phyloP scores from a whole-genome alignment of 2,888 invertebrate genomes.

The Drosophila barbarae region DNA sequence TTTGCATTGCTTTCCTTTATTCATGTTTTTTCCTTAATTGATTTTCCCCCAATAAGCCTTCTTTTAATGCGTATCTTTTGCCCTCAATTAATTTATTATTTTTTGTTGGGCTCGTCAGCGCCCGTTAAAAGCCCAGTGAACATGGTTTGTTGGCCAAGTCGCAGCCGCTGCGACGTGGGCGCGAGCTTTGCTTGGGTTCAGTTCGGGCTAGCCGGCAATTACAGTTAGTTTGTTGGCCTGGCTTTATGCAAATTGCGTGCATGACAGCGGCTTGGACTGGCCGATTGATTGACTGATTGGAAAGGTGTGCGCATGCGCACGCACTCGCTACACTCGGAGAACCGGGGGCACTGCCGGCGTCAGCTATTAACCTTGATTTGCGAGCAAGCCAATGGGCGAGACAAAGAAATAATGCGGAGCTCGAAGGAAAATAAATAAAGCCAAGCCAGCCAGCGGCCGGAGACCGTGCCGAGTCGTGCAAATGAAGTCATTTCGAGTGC shows the following conservation, averaged over 20 bases:
- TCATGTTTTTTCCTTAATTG: not conserved
- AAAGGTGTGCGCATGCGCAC: slow-evolving; percentile 49
- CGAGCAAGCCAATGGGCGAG: slow-evolving; percentile 36
- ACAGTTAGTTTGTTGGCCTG: slow-evolving; percentile 30
- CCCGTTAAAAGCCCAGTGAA: slow-evolving; percentile 16
- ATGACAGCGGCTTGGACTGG: slow-evolving; percentile 34
- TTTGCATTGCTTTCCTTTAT: too few species aligned
- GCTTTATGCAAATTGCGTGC: slow-evolving; percentile 61
- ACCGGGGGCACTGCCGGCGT: slow-evolving; percentile 4
- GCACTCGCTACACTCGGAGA: slow-evolving; percentile 5
- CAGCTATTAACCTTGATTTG: slow-evolving; percentile 65
- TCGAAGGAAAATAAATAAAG: slow-evolving; percentile 25
- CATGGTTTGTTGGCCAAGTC: slow-evolving; percentile 16
- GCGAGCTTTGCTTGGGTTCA: slow-evolving; percentile 25
- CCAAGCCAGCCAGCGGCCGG: not conserved
- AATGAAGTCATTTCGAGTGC: slow-evolving; percentile 69
- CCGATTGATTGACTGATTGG: slow-evolving; percentile 49
- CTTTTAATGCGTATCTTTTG: not conserved
- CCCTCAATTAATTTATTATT: not conserved
- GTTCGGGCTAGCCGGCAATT: slow-evolving; percentile 16
- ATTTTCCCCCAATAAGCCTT: too few species aligned
- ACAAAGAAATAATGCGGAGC: slow-evolving; percentile 20
- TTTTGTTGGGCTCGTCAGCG: not conserved
- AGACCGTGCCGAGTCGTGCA: slow-evolving; percentile 56
- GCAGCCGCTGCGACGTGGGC: slow-evolving; percentile 10